These are phyloP conservation scores for Nautilus pompilius DNA, from an alignment of 1,140 invertebrate species.

Conservation along the genomic window DNA sequence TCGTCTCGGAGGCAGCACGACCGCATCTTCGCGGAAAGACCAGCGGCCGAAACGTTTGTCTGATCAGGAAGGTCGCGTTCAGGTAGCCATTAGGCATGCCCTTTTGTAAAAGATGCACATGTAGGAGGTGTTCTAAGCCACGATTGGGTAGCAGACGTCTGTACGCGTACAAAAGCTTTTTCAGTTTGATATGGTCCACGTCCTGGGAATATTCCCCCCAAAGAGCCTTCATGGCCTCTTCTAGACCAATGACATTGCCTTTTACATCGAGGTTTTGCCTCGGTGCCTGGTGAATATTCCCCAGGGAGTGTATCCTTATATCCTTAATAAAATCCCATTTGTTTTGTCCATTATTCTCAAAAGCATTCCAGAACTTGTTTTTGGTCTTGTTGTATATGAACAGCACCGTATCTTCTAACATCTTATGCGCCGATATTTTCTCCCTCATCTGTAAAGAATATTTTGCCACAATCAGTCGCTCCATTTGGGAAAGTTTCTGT, in stretches of 20 bases:
- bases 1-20: too few species aligned
- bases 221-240: not conserved
- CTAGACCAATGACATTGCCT: not conserved
- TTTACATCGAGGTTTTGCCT: not conserved
- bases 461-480: too few species aligned
- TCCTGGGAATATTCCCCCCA: not conserved
- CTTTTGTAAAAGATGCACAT: not conserved
- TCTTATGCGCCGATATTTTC: too few species aligned
- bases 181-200: not conserved
- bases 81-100: not conserved
- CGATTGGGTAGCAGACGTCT: not conserved
- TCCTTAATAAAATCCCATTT: not conserved
- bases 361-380: too few species aligned
- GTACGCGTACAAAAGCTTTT: not conserved
- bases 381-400: too few species aligned
- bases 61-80: not conserved
- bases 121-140: not conserved
- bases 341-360: not conserved
- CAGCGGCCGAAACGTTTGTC: not conserved
- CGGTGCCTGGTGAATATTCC: conserved; percentile 41
- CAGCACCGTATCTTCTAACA: too few species aligned
- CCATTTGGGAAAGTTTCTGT: too few species aligned
- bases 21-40: not conserved
- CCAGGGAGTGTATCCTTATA: not conserved
- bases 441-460: too few species aligned